Evolutionary conservation across 2,888 invertebrate genomes (phyloP), one percentile per base, ranked within the genome.

Genomic region (Microplitis manilae): DNA sequence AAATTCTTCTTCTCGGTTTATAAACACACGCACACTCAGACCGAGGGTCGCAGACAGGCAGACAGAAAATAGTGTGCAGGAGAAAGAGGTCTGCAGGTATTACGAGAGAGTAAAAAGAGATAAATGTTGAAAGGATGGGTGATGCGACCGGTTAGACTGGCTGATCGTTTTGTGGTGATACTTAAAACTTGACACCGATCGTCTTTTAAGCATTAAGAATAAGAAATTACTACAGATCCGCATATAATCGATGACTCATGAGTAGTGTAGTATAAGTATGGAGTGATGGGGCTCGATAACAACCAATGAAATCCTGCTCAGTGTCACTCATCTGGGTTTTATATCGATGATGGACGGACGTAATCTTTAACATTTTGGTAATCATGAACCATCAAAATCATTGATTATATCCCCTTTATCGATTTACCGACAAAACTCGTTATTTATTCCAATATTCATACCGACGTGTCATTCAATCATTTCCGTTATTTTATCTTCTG

Each of bases 161-260:
- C 75, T 75, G 75, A 75, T 75, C 68, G 68, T 20, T 73, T 65
- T 64, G 50, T 69, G 75, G 75, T 75, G 75, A 75, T 75, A 75
- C 75, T 75, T 75, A 62, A 75, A 75, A 69, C 75, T 75, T 75
- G 75, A 75, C 75, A 75, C 69, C 75, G 75, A 69, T 75, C 75
- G 75, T 75, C 69, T 75, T 40, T 69, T 68, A 61, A 75, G 69
- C 75, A 68, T 75, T 41, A 62, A 68, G 69, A 69, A 50, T 50
- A 13, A 69, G 75, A 69, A 68, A 75, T 75, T 68, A 74, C 74
- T 59, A 69, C 61, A 41, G 39, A 75, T 75, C 62, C 65, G 69
- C 75, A 75, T 13, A 50, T 69, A 75, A 75, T 75, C 75, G 75
- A 75, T 75, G 69, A 75, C 75, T 74, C 68, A 61, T 9, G 68